A percentile compares a stretch with the other conserved stretches of the same genome.
phyloP scores from a whole-genome alignment of 1,140 invertebrate species.

The Philaenus spumarius region DNA sequence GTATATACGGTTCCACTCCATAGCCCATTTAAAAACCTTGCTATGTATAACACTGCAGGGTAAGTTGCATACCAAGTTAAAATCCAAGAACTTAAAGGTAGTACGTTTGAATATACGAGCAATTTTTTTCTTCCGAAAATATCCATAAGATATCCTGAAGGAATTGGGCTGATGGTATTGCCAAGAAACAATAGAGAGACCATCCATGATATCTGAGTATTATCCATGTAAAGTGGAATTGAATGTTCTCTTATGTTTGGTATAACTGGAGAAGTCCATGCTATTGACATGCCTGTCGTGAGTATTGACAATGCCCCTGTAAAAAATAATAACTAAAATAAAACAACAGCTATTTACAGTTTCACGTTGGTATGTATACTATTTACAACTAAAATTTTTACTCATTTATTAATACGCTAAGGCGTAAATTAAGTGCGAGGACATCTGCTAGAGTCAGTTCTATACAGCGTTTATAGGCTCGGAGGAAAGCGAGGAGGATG shows the following conservation, averaged over 20 bases:
- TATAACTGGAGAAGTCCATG: conserved; percentile 5
- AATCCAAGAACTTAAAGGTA: conserved; percentile 42
- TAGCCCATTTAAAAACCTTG: conserved; percentile 45
- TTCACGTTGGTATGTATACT: no score
- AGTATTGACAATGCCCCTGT: no score
- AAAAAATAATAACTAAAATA: no score
- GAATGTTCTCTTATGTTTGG: background rate
- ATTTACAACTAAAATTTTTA: no score
- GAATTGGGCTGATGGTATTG: background rate
- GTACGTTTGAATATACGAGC: conserved; percentile 55
- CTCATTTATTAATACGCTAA: no score
- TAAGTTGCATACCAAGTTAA: conserved; percentile 41
- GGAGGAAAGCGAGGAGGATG: no score
- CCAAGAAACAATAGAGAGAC: conserved; percentile 8
- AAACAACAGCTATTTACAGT: no score
- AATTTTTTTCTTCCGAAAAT: conserved; percentile 62
- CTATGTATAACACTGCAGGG: conserved; percentile 15
- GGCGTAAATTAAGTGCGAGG: no score
- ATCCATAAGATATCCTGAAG: conserved; percentile 50
- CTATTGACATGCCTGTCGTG: no score
- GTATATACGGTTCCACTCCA: conserved; percentile 66
- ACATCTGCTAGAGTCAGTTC: no score
- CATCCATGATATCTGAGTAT: conserved; percentile 10
- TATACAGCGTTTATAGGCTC: no score
- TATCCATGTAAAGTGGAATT: background rate